Evolutionary conservation across 2,888 invertebrate genomes (phyloP), one percentile per base, ranked within the genome.

Genomic region (Proisotoma minuta): DNA sequence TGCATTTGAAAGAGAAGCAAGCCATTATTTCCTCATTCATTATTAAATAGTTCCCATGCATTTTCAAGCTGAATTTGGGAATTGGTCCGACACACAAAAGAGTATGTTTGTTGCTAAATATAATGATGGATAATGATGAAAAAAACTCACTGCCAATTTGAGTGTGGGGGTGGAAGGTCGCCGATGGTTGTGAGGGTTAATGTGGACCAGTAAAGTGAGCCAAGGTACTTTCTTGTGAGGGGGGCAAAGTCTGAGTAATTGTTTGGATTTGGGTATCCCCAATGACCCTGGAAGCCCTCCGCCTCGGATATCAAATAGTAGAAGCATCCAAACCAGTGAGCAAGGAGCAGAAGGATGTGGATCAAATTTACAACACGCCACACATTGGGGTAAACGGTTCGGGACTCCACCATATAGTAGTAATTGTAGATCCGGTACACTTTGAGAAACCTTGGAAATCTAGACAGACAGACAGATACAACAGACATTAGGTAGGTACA

Each of bases 311-410:
- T 84, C 76, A 96, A 81, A 81, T 89, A 96, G 82, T 96, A 96
- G 82, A 96, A 96, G 79, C 95, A 96, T 60, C 96, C 96, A 78
- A 96, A 96, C 96, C 96, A 96, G 78, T 96, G 96, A 56, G 95
- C 94, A 75, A 95, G 83, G 76, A 96, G 90, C 75, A 96, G 85
- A 71, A 96, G 84, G 75, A 96, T 94, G 78, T 96, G 96, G 73
- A 95, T 91, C 68, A 96, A 83, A 81, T 95, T 96, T 76, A 93
- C 86, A 71, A 96, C 96, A 18, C 96, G 84, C 91, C 95, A 94
- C 78, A 96, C 84, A 82, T 96, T 96, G 24, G 96, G 96, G 81
- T 93, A 96, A 63, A 95, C 89, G 3, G 95, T 95, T 74, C 95
- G 82, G 56, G 95, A 94, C 79, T 96, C 96, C 75, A 95, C 92